These are phyloP conservation scores for Nomada lathburiana DNA, from an alignment of 2,888 invertebrate genomes.

Conservation along the genomic window DNA sequence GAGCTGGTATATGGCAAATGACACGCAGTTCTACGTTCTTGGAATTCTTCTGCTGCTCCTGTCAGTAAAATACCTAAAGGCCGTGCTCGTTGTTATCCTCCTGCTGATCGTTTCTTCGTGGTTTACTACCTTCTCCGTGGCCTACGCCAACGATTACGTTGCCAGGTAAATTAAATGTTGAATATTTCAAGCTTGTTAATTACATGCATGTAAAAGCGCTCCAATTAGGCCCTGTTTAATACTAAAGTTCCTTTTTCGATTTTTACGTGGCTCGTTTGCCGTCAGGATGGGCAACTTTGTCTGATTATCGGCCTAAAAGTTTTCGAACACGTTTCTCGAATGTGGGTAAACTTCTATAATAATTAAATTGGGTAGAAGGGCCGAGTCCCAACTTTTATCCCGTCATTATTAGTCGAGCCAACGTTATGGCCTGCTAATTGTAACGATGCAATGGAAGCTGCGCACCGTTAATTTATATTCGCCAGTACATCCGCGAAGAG, in stretches of 20 bases:
- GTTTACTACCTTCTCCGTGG: constrained; percentile 91
- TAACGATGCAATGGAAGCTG: too few relatives aligned
- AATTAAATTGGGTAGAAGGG: too few relatives aligned
- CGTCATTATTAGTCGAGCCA: too few relatives aligned
- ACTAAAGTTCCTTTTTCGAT: background rate
- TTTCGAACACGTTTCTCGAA: background rate
- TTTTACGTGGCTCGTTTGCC: background rate
- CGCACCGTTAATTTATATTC: too few relatives aligned
- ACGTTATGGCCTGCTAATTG: too few relatives aligned
- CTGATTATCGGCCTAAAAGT: background rate
- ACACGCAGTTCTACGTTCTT: constrained; percentile 84
- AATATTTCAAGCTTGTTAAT: background rate
- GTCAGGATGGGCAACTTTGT: background rate
- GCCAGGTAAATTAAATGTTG: constrained; percentile 78
- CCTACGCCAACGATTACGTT: constrained; percentile 90
- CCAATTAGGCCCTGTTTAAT: background rate
- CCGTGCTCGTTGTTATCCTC: constrained; percentile 86
- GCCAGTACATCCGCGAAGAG: too few relatives aligned
- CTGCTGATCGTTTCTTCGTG: constrained; percentile 90
- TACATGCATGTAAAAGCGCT: background rate
- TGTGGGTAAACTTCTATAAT: background rate
- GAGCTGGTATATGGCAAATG: constrained; percentile 85
- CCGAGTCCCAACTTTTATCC: too few relatives aligned
- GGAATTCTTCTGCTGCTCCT: constrained; percentile 83
- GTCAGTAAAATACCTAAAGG: constrained; percentile 85